Evolutionary conservation across 1,140 invertebrate species (phyloP), one percentile per base, ranked within the genome.

Genomic region (Helicorthomorpha holstii): DNA sequence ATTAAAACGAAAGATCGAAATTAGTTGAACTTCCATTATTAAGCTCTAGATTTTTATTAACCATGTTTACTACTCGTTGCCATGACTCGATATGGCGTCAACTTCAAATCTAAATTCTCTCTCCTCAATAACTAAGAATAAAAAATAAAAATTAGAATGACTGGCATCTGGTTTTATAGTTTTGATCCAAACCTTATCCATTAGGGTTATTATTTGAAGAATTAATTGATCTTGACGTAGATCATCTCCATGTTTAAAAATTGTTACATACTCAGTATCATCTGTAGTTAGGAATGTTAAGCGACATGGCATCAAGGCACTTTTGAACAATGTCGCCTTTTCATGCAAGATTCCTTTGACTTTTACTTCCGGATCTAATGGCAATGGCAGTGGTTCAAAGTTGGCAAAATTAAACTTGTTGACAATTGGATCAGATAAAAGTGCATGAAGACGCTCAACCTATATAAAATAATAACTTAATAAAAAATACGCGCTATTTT

Each of bases 241-340:
- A 70, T 99, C 95, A 70, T 99, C 96, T 1, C 96, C 96, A 62
- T 94, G 80, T 72, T 99, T 99, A 67, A 98, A 98, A 57, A 99
- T 98, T 0, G 91, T 86, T 16, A 90, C 82, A 69, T 97, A 99
- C 64, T 94, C 86, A n/a, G 69, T 71, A 27, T 82, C 80, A 48
- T 81, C 76, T 0, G 73, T 77, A 0, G 88, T 93, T 19, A 83
- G 70, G 66, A 99, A 98, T 2, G 89, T 88, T 22, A 98, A 73
- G 64, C 86, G 84, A 34, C 88, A 89, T n/a, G 95, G 95, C 91
- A 97, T 98, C 42, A 97, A 70, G 2, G 90, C 88, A 27, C 91
- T 96, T 68, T 98, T 98, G 66, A 98, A 98, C 0, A 99, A 71
- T 47, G 80, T 85, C 0, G 93, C 90, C 63, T 76, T 78, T 52